A percentile compares a stretch with the other conserved stretches of the same genome.
Evolutionary conservation across 2,888 invertebrate genomes (phyloP).

Genomic region (Celastrina argiolus): DNA sequence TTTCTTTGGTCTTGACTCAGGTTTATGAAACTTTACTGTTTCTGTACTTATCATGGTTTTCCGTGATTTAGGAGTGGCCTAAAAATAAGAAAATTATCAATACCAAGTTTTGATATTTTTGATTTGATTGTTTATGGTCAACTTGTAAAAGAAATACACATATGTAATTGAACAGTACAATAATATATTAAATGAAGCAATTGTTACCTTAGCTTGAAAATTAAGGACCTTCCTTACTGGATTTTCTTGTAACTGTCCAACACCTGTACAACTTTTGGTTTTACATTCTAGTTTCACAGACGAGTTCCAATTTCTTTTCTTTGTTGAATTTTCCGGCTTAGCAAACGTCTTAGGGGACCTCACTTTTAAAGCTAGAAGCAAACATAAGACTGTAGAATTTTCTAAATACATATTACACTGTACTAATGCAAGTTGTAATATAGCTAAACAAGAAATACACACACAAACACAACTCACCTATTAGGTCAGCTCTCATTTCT

Average conservation of each 20-base stretch:
- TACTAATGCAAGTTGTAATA: background rate
- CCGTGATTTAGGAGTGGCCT: conserved; percentile 43
- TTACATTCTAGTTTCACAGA: conserved; percentile 59
- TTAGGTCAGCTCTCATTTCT: conserved; percentile 51
- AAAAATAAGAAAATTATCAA: conserved; percentile 33
- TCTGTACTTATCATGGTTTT: conserved; percentile 43
- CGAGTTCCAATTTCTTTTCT: conserved; percentile 62
- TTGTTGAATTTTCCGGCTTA: conserved; percentile 41
- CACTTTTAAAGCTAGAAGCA: conserved; percentile 47
- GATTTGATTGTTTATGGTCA: too few relatives aligned
- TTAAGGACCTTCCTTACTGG: conserved; percentile 62
- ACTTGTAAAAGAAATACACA: too few relatives aligned
- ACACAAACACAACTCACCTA: conserved; percentile 38
- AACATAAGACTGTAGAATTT: background rate
- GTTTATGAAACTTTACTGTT: conserved; percentile 54
- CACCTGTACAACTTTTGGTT: conserved; percentile 49
- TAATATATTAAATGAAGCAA: background rate
- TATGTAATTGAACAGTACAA: too few relatives aligned
- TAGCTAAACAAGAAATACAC: background rate
- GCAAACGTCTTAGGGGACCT: conserved; percentile 41
- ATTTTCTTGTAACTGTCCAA: conserved; percentile 49
- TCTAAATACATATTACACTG: too few relatives aligned
- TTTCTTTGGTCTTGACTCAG: conserved; percentile 50
- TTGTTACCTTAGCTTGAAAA: conserved; percentile 49
- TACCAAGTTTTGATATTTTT: too few relatives aligned